These are phyloP conservation scores for Pinctada fucata DNA, from an alignment of 2,888 invertebrate genomes.

Conservation along the genomic window DNA sequence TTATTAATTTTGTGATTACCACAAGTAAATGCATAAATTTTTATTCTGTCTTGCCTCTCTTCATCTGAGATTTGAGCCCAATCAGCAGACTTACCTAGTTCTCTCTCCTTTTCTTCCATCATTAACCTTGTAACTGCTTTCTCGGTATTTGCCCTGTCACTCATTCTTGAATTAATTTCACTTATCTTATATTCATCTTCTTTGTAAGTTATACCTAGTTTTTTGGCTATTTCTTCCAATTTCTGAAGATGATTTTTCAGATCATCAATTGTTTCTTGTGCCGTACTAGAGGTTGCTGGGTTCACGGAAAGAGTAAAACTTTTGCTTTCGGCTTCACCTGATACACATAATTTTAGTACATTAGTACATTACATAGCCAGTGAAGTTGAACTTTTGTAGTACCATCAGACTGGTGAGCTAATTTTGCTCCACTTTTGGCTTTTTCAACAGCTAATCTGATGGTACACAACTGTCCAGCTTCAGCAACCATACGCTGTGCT, in stretches of 20 bases:
- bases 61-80: constrained; percentile 10
- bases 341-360: constrained; percentile 18
- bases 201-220: constrained; percentile 17
- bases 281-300: constrained; percentile 22
- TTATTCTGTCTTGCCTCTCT: constrained; percentile 8
- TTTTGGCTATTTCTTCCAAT: constrained; percentile 20
- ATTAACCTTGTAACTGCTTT: no score
- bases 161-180: no score
- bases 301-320: constrained; percentile 20
- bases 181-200: constrained; percentile 4
- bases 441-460: constrained; percentile 18
- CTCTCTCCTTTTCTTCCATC: no score
- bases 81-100: no score
- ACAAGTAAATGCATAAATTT: constrained; percentile 20
- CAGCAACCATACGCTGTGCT: constrained; percentile 19
- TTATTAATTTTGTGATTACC: no score
- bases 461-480: constrained; percentile 15
- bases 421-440: background rate
- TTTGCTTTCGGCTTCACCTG: constrained; percentile 14
- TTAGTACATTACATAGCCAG: constrained; percentile 16
- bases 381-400: constrained; percentile 19
- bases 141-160: no score
- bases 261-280: constrained; percentile 21
- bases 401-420: constrained; percentile 23
- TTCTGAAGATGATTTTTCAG: constrained; percentile 21